Percentiles rank a stretch among this genome's conserved stretches.
Evolutionary conservation across 1,140 invertebrate genomes (phyloP).

Genomic region (Mizuhopecten yessoensis): DNA sequence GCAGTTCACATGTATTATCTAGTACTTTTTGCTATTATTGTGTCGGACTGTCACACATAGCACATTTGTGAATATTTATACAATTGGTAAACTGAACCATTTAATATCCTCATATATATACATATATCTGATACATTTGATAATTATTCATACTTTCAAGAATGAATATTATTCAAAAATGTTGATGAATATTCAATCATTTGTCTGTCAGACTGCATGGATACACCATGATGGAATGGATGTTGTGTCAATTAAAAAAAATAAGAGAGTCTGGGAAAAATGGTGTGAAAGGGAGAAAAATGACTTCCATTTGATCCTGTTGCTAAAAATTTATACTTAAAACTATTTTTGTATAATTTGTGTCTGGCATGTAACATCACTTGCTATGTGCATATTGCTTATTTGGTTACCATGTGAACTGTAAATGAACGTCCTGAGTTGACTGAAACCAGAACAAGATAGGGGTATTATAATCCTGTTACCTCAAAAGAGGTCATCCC

Average conservation of each 20-base stretch:
- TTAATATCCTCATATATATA: background rate
- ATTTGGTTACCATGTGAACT: too few species aligned
- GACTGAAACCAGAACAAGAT: too few species aligned
- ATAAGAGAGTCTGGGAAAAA: background rate
- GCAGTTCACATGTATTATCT: background rate
- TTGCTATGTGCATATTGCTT: too few species aligned
- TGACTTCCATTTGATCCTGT: background rate
- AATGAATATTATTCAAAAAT: background rate
- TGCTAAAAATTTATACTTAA: background rate
- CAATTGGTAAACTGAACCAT: background rate
- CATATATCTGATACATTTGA: background rate
- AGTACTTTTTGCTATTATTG: background rate
- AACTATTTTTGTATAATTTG: constrained; percentile 35
- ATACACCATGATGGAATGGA: constrained; percentile 11
- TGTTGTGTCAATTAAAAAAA: background rate
- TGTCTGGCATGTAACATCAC: background rate
- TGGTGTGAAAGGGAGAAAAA: background rate
- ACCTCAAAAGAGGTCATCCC: too few species aligned
- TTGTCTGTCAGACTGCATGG: background rate
- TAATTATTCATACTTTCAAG: background rate
- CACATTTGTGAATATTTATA: constrained; percentile 12
- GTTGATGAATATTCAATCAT: background rate
- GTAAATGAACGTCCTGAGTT: too few species aligned
- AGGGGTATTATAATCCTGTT: too few species aligned
- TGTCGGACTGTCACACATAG: constrained; percentile 19